A percentile compares a stretch with the other conserved stretches of the same genome.
Conservation (phyloP, 2,113 vertebrate species). For the Ivindomyrus marchei region DNA sequence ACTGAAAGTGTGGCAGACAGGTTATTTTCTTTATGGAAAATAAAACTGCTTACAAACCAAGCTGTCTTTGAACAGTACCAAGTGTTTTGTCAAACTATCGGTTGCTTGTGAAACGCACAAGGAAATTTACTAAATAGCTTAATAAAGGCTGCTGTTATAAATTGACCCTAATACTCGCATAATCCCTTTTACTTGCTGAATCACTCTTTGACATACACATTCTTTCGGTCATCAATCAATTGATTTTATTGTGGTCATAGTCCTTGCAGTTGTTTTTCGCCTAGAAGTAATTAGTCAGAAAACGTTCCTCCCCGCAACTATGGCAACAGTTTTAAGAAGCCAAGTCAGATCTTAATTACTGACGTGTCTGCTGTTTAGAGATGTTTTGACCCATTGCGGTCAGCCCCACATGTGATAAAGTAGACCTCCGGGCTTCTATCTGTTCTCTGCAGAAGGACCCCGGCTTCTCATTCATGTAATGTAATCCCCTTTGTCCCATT, state of each 20-base stretch:
- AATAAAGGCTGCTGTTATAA: not conserved
- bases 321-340: slow-evolving; percentile 58
- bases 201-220: not conserved
- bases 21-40: not conserved
- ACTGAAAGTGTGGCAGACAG: not conserved
- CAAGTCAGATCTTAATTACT: slow-evolving; percentile 49
- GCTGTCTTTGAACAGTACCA: not conserved
- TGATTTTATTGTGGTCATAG: slow-evolving; percentile 41
- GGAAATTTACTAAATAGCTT: not conserved
- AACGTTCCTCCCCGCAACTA: slow-evolving; percentile 44
- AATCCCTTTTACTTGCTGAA: not conserved
- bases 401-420: slow-evolving; percentile 7
- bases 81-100: not conserved
- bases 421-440: too few species aligned
- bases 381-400: slow-evolving; percentile 23
- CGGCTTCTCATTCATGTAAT: too few species aligned
- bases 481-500: too few species aligned
- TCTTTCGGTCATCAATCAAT: slow-evolving; percentile 44
- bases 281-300: slow-evolving; percentile 52
- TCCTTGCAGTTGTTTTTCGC: slow-evolving; percentile 45
- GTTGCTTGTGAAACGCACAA: not conserved
- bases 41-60: not conserved
- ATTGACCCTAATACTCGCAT: not conserved
- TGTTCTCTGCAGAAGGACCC: too few species aligned
- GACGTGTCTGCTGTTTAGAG: slow-evolving; percentile 34